Base-by-base conservation (phyloP, 2,888 invertebrate genomes). In the Dilophus febrilis region DNA sequence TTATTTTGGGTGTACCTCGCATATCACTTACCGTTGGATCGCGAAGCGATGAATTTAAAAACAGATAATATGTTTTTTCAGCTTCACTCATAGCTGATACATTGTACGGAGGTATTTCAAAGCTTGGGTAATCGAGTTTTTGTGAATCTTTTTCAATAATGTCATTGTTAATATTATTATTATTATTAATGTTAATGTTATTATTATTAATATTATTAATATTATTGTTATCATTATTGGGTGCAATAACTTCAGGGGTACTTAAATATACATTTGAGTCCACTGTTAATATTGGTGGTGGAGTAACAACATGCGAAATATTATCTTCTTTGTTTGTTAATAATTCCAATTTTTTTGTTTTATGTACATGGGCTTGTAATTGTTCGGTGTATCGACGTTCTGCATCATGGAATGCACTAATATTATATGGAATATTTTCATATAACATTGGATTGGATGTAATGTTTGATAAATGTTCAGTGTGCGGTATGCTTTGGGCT, bases 61-160 rank as follows among this genome's bases (percentile, higher is more conserved):
- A 47, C 17, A 48, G 22, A 38, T 46, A 46, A 31, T 45, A 50
- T 26, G 46, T 45, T 18, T 44, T 40, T 46, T 52, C 53, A 3
- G 50, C 48, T 36, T 49, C 48, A 18, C 44, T 43, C 31, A 52
- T 44, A 14, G 35, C 30, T 14, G 45, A 38, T 11, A 48, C 26
- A 43, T 51, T 44, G 40, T 50, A 47, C 30, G 43, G 40, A 5
- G 50, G 48, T 29, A 49, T 38, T 44, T 52, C 50, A 40, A 43
- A 46, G 30, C 31, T 40, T 16, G 41, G 43, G 35, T 45, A 45
- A 30, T 33, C 18, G 8, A 35, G 17, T 35, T 19, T 18, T 31
- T 27, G 27, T 16, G 11, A 12, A 32, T 26, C 22, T 12, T 19
- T 16, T 5, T 38, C 22, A n/a, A n/a, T n/a, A n/a, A n/a, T n/a